Percentiles rank a stretch among this genome's conserved stretches.
Evolutionary conservation across 1,140 invertebrate species (phyloP).

Genomic region (Bombus soroeensis): DNA sequence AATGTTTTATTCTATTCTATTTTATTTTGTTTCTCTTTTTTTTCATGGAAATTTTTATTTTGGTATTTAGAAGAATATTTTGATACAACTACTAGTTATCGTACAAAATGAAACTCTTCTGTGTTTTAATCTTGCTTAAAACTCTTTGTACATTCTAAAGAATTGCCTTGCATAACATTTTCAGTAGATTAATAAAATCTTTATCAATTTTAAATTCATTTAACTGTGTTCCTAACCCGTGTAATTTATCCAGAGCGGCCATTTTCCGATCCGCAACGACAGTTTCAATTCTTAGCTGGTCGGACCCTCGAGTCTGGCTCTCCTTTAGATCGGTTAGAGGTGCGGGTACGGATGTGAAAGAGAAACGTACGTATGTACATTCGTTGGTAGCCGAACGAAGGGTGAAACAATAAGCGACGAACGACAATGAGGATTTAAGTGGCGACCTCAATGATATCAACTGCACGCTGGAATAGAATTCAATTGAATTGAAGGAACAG

Average conservation of each 20-base stretch:
- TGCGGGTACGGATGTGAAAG: conserved; percentile 72
- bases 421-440: conserved; percentile 83
- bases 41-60: too few species aligned
- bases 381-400: conserved; percentile 75
- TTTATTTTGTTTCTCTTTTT: too few species aligned
- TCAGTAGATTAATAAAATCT: too few species aligned
- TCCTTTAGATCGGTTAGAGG: conserved; percentile 66
- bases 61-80: too few species aligned
- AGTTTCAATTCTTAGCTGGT: conserved; percentile 56
- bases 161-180: background rate
- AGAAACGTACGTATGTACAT: conserved; percentile 75
- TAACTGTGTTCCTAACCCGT: background rate
- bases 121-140: too few species aligned
- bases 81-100: too few species aligned
- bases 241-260: background rate
- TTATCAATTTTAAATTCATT: background rate
- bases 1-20: too few species aligned
- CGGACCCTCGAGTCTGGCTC: conserved; percentile 59
- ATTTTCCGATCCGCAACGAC: conserved; percentile 33
- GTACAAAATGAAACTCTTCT: too few species aligned
- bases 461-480: conserved; percentile 81
- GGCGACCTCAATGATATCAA: conserved; percentile 82
- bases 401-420: conserved; percentile 82
- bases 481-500: conserved; percentile 82
- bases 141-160: background rate